Conservation (phyloP, 2,888 invertebrate species). For the Timema cristinae region DNA sequence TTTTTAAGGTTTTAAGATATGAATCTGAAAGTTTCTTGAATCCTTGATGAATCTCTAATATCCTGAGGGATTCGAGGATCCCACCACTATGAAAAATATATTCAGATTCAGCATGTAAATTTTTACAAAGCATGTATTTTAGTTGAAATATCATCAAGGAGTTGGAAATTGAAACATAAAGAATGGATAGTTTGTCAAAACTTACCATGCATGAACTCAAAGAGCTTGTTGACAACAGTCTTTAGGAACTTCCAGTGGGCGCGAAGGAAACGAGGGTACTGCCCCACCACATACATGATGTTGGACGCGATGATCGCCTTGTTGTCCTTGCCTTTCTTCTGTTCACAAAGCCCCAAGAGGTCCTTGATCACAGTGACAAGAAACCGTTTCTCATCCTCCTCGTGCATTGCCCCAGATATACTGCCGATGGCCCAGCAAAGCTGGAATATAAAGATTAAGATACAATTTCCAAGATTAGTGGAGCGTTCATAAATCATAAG, state of each 20-base stretch:
- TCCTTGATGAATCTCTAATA: no score
- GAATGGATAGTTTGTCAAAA: conserved; percentile 23
- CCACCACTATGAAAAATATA: no score
- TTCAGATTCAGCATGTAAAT: background rate
- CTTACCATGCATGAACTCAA: conserved; percentile 96
- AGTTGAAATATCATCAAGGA: background rate
- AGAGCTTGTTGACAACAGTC: conserved; percentile 99
- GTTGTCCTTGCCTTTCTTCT: conserved; percentile 98
- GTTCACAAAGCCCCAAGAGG: conserved; percentile 93
- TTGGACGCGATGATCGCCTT: conserved; percentile 99
- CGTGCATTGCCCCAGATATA: conserved; percentile 97
- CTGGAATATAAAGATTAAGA: conserved; percentile 39
- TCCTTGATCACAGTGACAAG: conserved; percentile 98
- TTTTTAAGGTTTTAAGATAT: no score
- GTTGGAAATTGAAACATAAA: conserved; percentile 14
- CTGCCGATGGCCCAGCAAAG: conserved; percentile 99
- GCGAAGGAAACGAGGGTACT: conserved; percentile 95
- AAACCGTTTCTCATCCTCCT: conserved; percentile 99
- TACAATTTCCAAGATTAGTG: no score
- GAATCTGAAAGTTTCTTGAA: no score
- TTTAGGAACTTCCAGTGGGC: conserved; percentile 99
- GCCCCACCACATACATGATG: conserved; percentile 99
- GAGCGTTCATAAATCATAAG: no score
- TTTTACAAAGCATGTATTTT: background rate
- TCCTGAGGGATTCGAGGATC: no score